These are phyloP conservation scores for Pogonus chalceus DNA, from an alignment of 1,140 invertebrate genomes.

Conservation along the genomic window DNA sequence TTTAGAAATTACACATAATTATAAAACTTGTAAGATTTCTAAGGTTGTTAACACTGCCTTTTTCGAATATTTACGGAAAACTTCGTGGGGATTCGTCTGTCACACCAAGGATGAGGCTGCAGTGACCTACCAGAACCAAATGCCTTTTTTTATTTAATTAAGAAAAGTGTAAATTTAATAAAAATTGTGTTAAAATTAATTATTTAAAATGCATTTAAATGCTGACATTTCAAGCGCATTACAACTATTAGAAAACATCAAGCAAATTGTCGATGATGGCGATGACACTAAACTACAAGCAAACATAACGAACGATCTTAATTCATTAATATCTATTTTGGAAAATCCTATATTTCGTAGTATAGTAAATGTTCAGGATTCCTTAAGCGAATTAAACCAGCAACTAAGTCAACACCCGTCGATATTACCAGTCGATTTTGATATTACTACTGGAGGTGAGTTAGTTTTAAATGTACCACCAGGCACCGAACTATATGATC, in stretches of 20 bases:
- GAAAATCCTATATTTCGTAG: constrained; percentile 87
- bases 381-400: constrained; percentile 64
- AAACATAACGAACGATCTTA: constrained; percentile 73
- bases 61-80: background rate
- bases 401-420: constrained; percentile 82
- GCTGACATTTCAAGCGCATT: constrained; percentile 61
- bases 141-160: background rate
- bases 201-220: constrained; percentile 32
- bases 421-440: constrained; percentile 83
- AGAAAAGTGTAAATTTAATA: too few relatives aligned
- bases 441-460: constrained; percentile 67
- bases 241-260: constrained; percentile 68
- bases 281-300: constrained; percentile 62
- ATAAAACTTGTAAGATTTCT: too few relatives aligned
- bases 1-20: too few relatives aligned
- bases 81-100: background rate
- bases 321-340: constrained; percentile 74
- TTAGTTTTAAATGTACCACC: constrained; percentile 49
- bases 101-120: background rate
- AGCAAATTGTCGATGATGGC: constrained; percentile 59
- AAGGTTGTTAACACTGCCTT: too few relatives aligned
- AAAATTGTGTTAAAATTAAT: background rate
- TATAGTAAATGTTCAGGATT: constrained; percentile 86
- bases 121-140: background rate
- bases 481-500: constrained; percentile 39